Evolutionary conservation across 64 coral and sea anemone genomes (phyloP).

Genomic region (Catalaphyllia jardinei): DNA sequence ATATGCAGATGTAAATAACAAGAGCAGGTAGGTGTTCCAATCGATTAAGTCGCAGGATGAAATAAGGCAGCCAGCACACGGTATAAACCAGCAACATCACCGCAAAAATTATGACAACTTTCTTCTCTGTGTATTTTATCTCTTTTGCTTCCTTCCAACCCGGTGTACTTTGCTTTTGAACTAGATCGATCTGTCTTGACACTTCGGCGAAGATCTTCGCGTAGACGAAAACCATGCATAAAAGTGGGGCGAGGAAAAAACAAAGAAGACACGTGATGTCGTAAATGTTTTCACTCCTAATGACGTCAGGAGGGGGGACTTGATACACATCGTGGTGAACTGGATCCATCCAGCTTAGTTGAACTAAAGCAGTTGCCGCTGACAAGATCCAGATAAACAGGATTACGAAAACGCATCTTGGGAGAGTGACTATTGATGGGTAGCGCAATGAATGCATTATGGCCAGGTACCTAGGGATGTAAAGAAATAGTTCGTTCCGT

Average conservation of each 20-base stretch:
- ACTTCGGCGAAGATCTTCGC: constrained; percentile 32
- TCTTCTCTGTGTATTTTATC: constrained; percentile 22
- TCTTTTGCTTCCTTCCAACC: not conserved
- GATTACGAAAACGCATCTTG: not conserved
- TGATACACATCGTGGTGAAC: not conserved
- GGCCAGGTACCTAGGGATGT: constrained; percentile 19
- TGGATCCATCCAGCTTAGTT: constrained; percentile 32
- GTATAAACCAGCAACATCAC: constrained; percentile 46
- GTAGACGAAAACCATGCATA: constrained; percentile 42
- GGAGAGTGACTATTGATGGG: not conserved
- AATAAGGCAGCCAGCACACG: constrained; percentile 50
- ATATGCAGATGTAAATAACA: constrained; percentile 16
- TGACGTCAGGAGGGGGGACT: not conserved
- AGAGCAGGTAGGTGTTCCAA: not conserved
- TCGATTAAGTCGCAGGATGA: not conserved
- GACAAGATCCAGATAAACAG: constrained; percentile 42
- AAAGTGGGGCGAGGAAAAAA: constrained; percentile 20
- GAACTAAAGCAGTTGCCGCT: constrained; percentile 1
- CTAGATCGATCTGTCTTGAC: constrained; percentile 3
- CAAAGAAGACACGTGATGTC: constrained; percentile 23
- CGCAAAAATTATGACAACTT: constrained; percentile 1
- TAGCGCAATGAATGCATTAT: constrained; percentile 49
- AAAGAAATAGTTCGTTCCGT: not conserved
- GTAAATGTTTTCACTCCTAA: constrained; percentile 4
- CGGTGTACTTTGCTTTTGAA: not conserved